Base-by-base conservation (phyloP, 23 tunicate genomes). In the Trididemnum miniatum region DNA sequence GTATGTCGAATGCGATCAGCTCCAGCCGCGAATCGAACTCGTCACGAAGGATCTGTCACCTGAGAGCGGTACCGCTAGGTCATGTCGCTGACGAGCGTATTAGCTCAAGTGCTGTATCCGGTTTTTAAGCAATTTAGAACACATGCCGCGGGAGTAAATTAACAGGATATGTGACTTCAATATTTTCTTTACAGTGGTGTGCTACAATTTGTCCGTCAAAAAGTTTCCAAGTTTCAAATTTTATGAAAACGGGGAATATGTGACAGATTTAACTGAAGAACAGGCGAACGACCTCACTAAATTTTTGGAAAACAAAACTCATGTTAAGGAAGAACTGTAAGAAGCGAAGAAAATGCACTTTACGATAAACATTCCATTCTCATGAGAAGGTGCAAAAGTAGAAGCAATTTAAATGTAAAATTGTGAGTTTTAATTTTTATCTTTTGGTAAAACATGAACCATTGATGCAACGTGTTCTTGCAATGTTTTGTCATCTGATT, bases 161-260 rank as follows among this genome's bases (percentile, higher is more conserved):
- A n/a, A n/a, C n/a, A n/a, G n/a, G n/a, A n/a, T n/a, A n/a, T n/a
- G n/a, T n/a, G n/a, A n/a, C n/a, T n/a, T n/a, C n/a, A n/a, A 31
- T 37, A 38, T 2, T 82, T 75, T 82, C 7, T 57, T 76, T 83
- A 15, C 81, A 91, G 97, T 91, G 31, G 87, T 91, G 20, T 91
- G 97, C 67, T 91, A 91, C 71, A 81, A 91, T 76, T 51, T 85
- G 36, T 39, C 81, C 37, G 64, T 86, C 0, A 77, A 71, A 50
- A 76, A 91, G 39, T 91, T 85, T 77, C 97, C 97, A 2, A 72
- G 72, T 4, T 86, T 50, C 76, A 85, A 91, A 59, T 91, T 65
- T 62, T 91, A 80, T 76, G 64, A 82, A 65, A 34, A 71, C 2
- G 90, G 90, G 31, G 44, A 74, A 59, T 81, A 72, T 71, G 60